Conservation (phyloP, 2,888 invertebrate species). For the Acleris holmiana region DNA sequence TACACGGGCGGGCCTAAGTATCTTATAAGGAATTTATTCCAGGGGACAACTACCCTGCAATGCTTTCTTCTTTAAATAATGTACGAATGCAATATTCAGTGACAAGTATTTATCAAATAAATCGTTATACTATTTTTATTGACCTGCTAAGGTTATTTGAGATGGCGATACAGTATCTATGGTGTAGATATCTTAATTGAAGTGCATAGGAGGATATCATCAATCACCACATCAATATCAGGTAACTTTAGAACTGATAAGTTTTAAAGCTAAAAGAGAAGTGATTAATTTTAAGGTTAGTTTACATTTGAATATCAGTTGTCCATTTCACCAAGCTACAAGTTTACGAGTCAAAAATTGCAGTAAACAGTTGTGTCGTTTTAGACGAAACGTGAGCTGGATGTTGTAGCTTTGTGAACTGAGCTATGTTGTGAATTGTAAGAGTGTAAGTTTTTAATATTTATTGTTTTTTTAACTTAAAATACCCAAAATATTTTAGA, state of each 20-base stretch:
- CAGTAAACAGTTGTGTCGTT: no score
- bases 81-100: constrained; percentile 58
- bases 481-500: no score
- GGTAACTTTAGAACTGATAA: constrained; percentile 25
- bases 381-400: no score
- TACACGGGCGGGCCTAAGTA: constrained; percentile 85
- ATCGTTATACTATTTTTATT: constrained; percentile 40
- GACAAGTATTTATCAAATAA: constrained; percentile 48
- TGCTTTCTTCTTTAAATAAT: constrained; percentile 59
- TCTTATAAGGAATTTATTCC: constrained; percentile 82
- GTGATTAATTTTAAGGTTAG: background rate
- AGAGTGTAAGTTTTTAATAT: no score
- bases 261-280: background rate
- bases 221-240: constrained; percentile 29
- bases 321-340: no score
- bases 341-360: no score
- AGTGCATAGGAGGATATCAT: constrained; percentile 32
- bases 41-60: constrained; percentile 65
- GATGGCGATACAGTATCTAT: constrained; percentile 37
- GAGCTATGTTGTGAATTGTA: no score
- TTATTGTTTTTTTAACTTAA: no score
- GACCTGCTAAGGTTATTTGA: constrained; percentile 60
- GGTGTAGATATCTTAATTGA: constrained; percentile 26
- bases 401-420: no score
- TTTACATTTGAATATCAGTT: no score